Conservation (phyloP, 2,888 invertebrate species). For the Coleophora flavipennella region DNA sequence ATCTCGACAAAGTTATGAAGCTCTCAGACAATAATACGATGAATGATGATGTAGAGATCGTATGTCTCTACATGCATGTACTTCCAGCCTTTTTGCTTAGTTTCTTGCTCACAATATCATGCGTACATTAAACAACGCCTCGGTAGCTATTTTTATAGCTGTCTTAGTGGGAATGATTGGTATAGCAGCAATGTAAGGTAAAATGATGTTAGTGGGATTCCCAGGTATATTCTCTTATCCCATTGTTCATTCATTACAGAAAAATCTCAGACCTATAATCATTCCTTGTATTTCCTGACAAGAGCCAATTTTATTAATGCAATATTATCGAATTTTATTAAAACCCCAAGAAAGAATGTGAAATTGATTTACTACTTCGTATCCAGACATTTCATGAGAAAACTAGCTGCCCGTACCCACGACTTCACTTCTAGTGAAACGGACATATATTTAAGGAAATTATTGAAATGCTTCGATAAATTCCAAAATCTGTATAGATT, state of each 20-base stretch:
- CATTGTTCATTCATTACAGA: neutral
- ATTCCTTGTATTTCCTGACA: constrained; percentile 7
- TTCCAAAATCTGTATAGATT: constrained; percentile 5
- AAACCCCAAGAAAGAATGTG: no score
- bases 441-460: constrained; percentile 3
- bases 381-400: neutral
- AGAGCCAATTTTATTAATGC: constrained; percentile 4
- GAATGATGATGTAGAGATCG: no score
- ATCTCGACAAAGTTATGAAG: constrained; percentile 38
- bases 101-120: no score
- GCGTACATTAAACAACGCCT: constrained; percentile 17
- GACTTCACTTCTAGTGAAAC: constrained; percentile 1
- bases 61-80: no score
- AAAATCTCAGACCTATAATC: constrained; percentile 1
- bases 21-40: constrained; percentile 27
- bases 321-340: constrained; percentile 1
- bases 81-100: no score
- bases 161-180: constrained; percentile 10
- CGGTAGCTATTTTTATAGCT: constrained; percentile 15
- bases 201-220: constrained; percentile 1
- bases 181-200: constrained; percentile 1
- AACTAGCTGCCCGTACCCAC: neutral
- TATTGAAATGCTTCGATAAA: constrained; percentile 5
- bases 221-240: neutral
- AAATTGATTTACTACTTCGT: neutral